Evolutionary conservation across 2,113 vertebrate genomes (phyloP).

Genomic region (Elachura formosa): DNA sequence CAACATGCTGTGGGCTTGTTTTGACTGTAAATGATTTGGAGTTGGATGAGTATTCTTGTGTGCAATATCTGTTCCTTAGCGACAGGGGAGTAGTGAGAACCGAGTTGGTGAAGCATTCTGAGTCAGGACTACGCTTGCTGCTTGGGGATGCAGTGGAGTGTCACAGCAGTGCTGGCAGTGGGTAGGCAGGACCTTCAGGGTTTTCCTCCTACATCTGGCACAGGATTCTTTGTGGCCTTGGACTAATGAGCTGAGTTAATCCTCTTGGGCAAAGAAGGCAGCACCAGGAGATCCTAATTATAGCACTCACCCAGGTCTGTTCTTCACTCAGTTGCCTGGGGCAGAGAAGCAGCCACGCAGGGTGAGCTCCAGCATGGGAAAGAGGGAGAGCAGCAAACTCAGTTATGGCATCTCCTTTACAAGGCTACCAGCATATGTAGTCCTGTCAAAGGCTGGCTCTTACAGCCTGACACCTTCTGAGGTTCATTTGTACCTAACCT

Average conservation of each 20-base stretch:
- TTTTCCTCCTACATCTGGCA: not conserved
- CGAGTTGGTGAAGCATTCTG: not conserved
- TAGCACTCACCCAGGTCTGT: not conserved
- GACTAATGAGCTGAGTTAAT: not conserved
- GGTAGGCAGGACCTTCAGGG: not conserved
- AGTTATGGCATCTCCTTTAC: not conserved
- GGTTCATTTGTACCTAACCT: not conserved
- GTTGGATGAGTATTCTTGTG: not conserved
- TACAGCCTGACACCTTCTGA: not conserved
- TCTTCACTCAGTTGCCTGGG: not conserved
- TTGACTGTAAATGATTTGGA: constrained; percentile 20
- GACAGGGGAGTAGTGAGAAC: not conserved
- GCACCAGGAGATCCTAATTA: not conserved
- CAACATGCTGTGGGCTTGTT: constrained; percentile 28
- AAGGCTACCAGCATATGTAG: not conserved
- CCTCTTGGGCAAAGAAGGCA: not conserved
- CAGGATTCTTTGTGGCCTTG: not conserved
- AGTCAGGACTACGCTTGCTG: not conserved
- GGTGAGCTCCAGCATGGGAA: not conserved
- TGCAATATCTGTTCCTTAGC: constrained; percentile 19
- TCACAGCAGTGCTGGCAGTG: not conserved
- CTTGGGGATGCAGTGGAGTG: not conserved
- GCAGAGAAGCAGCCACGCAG: not conserved
- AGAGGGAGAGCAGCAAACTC: not conserved
- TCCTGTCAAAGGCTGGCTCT: not conserved